Conservation (phyloP, 1,140 invertebrate genomes). For the Musca vetustissima region DNA sequence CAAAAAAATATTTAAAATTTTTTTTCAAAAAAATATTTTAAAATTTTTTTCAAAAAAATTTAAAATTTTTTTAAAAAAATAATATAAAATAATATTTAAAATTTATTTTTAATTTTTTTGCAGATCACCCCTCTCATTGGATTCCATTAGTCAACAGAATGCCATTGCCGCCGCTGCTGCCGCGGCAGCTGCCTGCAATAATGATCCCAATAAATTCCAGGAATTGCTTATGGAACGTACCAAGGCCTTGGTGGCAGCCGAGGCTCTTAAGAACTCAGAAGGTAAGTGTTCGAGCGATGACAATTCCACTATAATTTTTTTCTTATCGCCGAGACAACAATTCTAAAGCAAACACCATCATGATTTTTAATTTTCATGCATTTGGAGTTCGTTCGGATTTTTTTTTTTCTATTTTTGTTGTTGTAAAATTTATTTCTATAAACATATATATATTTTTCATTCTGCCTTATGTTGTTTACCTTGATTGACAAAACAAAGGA, state of each 20-base stretch:
- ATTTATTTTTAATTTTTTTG: conserved; percentile 11
- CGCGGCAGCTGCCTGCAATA: conserved; percentile 48
- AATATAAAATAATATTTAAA: no score
- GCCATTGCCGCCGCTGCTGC: conserved; percentile 49
- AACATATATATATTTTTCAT: background rate
- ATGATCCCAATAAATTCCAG: conserved; percentile 71
- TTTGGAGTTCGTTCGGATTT: background rate
- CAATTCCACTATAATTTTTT: background rate
- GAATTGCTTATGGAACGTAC: conserved; percentile 76
- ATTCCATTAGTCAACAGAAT: conserved; percentile 50
- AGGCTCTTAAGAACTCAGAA: conserved; percentile 55
- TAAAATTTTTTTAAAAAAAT: conserved; percentile 16
- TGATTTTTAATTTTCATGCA: no score
- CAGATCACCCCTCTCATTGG: conserved; percentile 49
- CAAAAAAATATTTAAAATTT: no score
- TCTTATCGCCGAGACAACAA: no score
- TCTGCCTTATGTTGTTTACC: background rate
- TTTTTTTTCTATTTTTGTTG: background rate
- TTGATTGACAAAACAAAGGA: conserved; percentile 20
- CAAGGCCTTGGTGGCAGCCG: conserved; percentile 67
- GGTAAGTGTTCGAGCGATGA: conserved; percentile 38
- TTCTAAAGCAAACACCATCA: no score
- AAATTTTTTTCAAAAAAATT: no score
- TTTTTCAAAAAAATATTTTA: no score
- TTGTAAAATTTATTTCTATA: conserved; percentile 3